Base-by-base conservation (phyloP, 2,888 invertebrate genomes). In the Chrysotoxum bicinctum region DNA sequence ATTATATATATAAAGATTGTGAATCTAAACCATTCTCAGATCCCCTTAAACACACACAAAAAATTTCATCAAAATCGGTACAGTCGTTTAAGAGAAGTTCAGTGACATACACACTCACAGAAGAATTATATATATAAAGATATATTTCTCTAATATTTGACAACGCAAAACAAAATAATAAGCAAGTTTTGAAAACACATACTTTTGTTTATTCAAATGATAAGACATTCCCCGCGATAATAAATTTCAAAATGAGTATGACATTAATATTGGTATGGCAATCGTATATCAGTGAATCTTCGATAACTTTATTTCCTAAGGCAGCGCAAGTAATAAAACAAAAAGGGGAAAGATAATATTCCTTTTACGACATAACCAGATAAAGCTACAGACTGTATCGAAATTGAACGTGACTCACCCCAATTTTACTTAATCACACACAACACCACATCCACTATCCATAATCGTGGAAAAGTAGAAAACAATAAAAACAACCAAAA, bases 231-330 rank as follows among this genome's bases (percentile, higher is more conserved):
- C 19, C 43, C 50, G 70, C 70, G 73, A 83, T 83, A 74, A 40
- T 66, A 66, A 79, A 78, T 32, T 45, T 77, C 52, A 68, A 69
- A 79, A 79, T 79, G 72, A 79, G 52, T 74, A 76, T 48, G 64
- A 74, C 75, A 45, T 52, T 26, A 19, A 50, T 58, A 66, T 70
- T 60, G 16, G 48, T 58, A 35, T 52, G 64, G 26, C 43, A 66
- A 21, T 54, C 56, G 56, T 72, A 21, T 58, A 77, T 83, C 73
- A 73, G 43, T 77, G 8, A 50, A 14, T 48, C 48, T 37, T 68
- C 35, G 60, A 21, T 78, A 58, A 50, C 23, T 74, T 74, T 70
- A 23, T 69, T 62, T 64, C 30, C 66, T 35, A 48, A 58, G 62
- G 40, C 75, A 50, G 30, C 52, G 48, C 10, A 66, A 60, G 50